A percentile compares a stretch with the other conserved stretches of the same genome.
These are phyloP conservation scores for Cerceris rybyensis DNA, from an alignment of 2,888 invertebrate species.

Conservation along the genomic window DNA sequence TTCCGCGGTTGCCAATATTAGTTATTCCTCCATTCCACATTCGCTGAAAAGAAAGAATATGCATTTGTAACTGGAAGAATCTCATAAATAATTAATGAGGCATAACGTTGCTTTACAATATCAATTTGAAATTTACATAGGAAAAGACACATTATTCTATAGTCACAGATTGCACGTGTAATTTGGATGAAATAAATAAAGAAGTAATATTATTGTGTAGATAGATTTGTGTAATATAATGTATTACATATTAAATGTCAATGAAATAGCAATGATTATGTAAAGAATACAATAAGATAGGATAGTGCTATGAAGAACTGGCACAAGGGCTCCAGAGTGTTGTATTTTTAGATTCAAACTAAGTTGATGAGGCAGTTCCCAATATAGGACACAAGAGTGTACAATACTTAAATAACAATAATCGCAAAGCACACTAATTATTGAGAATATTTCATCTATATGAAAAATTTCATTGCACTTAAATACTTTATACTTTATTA, in stretches of 20 bases:
- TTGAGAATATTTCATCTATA: too few relatives aligned
- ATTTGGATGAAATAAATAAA: not conserved
- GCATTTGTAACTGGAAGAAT: not conserved
- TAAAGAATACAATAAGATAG: slow-evolving; percentile 28
- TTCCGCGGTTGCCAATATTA: slow-evolving; percentile 79
- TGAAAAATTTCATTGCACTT: too few relatives aligned
- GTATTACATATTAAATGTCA: not conserved
- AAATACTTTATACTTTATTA: too few relatives aligned
- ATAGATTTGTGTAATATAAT: too few relatives aligned
- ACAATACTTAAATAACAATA: slow-evolving; percentile 34
- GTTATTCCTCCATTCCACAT: slow-evolving; percentile 84
- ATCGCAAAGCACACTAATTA: not conserved
- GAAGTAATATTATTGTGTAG: not conserved
- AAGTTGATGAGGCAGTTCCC: slow-evolving; percentile 68
- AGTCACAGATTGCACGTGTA: not conserved
- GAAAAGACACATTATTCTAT: too few relatives aligned
- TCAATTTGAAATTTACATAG: not conserved
- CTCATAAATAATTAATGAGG: not conserved
- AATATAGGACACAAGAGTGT: slow-evolving; percentile 67
- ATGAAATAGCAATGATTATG: slow-evolving; percentile 36
- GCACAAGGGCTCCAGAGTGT: slow-evolving; percentile 71
- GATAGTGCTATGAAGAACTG: slow-evolving; percentile 61
- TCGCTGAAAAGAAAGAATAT: slow-evolving; percentile 80
- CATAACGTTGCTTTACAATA: not conserved
- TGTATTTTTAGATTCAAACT: slow-evolving; percentile 72